Evolutionary conservation across 2,888 invertebrate genomes (phyloP).

Genomic region (Tetramorium bicarinatum): DNA sequence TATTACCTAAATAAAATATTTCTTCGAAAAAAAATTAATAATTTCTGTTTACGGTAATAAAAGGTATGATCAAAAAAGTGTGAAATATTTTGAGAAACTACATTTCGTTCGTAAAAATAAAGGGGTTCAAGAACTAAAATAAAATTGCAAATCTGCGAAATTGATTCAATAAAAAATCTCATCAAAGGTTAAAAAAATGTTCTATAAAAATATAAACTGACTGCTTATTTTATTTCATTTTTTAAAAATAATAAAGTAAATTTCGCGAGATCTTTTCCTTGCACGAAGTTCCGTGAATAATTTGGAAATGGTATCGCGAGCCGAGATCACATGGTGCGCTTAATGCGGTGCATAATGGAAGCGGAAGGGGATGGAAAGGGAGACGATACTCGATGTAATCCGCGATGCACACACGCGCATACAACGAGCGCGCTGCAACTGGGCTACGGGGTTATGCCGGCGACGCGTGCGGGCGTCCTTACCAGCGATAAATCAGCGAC

Average conservation of each 20-base stretch:
- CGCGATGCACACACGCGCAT: slow-evolving; percentile 44
- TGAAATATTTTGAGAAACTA: not conserved
- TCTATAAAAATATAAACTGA: not conserved
- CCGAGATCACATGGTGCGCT: slow-evolving; percentile 26
- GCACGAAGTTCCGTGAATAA: slow-evolving; percentile 23
- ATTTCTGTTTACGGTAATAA: not conserved
- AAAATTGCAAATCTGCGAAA: slow-evolving; percentile 26
- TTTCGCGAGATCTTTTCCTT: slow-evolving; percentile 2
- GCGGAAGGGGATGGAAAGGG: slow-evolving; percentile 12
- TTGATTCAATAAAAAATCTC: slow-evolving; percentile 3
- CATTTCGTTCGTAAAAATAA: not conserved
- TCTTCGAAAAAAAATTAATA: not conserved
- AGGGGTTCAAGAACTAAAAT: not conserved
- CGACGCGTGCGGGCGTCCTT: slow-evolving; percentile 58
- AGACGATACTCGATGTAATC: slow-evolving; percentile 53
- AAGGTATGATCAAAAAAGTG: too few relatives aligned
- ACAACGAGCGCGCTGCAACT: slow-evolving; percentile 36
- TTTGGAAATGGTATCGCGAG: slow-evolving; percentile 29
- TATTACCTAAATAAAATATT: not conserved
- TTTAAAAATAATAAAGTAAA: slow-evolving; percentile 11
- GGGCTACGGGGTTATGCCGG: slow-evolving; percentile 46
- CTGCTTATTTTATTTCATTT: not conserved
- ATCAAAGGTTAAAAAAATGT: not conserved
- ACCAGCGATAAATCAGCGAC: slow-evolving; percentile 65
- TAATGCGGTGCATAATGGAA: slow-evolving; percentile 49